Evolutionary conservation across 1,140 invertebrate species (phyloP).

Genomic region (Drusus annulatus): DNA sequence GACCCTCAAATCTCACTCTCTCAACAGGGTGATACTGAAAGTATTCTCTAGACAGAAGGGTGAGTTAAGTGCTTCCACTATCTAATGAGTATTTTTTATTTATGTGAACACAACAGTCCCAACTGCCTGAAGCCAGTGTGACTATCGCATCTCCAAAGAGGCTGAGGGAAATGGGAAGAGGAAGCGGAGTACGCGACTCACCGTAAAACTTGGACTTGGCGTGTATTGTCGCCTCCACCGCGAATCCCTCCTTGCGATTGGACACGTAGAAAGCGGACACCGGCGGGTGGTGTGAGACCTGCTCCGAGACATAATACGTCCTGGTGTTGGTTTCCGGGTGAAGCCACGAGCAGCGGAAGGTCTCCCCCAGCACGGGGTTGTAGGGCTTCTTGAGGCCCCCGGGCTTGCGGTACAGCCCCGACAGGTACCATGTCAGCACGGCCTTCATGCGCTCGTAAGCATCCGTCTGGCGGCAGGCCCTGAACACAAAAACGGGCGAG

Average conservation of each 20-base stretch:
- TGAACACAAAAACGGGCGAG: slow-evolving; percentile 64
- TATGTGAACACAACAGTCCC: too few species aligned
- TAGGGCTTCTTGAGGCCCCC: slow-evolving; percentile 96
- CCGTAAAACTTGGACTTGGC: slow-evolving; percentile 97
- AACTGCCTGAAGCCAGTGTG: too few species aligned
- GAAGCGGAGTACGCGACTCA: slow-evolving; percentile 61
- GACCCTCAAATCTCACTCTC: too few species aligned
- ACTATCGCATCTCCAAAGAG: too few species aligned
- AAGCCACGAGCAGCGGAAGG: slow-evolving; percentile 92
- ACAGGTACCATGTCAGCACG: slow-evolving; percentile 92
- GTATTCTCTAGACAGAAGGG: too few species aligned
- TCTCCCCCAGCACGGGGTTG: slow-evolving; percentile 94
- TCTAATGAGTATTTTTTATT: too few species aligned
- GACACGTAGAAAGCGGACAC: slow-evolving; percentile 95
- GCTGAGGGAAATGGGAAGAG: too few species aligned
- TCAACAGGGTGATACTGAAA: too few species aligned
- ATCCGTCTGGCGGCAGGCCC: slow-evolving; percentile 89
- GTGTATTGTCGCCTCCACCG: slow-evolving; percentile 90
- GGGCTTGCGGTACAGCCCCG: slow-evolving; percentile 91
- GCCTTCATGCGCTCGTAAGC: slow-evolving; percentile 92
- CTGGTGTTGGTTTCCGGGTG: slow-evolving; percentile 84
- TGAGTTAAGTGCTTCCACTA: too few species aligned
- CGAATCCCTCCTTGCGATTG: slow-evolving; percentile 94
- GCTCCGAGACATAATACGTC: slow-evolving; percentile 95
- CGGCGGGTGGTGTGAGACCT: slow-evolving; percentile 96